Conservation (phyloP, 2,113 vertebrate genomes). For the Herpetotheres cachinnans region DNA sequence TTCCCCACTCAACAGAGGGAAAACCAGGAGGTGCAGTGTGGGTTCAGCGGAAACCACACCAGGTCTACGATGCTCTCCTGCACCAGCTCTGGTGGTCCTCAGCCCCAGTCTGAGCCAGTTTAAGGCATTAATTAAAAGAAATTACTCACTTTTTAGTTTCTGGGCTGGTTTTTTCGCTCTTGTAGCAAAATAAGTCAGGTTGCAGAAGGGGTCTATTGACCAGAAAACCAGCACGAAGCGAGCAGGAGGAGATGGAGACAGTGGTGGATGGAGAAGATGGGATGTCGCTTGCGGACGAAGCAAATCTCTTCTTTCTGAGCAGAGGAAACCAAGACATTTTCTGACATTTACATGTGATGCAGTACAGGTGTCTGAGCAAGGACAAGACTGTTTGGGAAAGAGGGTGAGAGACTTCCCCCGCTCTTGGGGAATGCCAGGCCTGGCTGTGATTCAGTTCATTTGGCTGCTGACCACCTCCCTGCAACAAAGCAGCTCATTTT, state of each 20-base stretch:
- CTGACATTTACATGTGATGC: background rate
- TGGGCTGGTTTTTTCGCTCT: background rate
- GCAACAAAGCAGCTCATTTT: background rate
- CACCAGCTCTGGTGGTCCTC: background rate
- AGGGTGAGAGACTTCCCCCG: background rate
- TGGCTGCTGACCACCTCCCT: background rate
- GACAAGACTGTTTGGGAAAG: background rate
- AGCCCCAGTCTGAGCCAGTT: background rate
- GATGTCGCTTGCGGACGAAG: background rate
- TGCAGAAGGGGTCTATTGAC: background rate
- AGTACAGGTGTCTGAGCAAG: background rate
- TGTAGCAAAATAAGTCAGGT: background rate
- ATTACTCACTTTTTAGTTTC: background rate
- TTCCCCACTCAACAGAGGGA: accelerated
- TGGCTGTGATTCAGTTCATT: background rate
- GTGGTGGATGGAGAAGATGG: background rate
- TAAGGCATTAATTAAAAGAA: background rate
- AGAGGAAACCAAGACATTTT: background rate
- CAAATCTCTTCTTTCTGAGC: background rate
- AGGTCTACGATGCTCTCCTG: background rate
- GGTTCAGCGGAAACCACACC: background rate
- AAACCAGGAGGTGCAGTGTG: background rate
- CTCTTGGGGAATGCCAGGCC: background rate
- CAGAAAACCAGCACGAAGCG: background rate
- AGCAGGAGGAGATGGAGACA: background rate